phyloP scores from a whole-genome alignment of 2,888 invertebrate genomes.

The Cyclophora punctaria region DNA sequence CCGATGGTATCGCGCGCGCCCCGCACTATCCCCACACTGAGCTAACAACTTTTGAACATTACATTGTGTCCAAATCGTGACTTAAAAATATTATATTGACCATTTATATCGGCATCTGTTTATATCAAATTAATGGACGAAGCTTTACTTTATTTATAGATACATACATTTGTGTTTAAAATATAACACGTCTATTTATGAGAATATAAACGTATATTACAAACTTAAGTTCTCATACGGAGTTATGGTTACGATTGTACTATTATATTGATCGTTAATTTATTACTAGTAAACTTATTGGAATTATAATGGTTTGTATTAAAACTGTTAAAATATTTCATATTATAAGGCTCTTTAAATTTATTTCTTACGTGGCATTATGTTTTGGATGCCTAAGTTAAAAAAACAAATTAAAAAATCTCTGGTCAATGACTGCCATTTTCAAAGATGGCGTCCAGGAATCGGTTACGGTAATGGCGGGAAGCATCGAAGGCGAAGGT shows the following conservation, averaged over 20 bases:
- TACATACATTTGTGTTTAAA: constrained; percentile 11
- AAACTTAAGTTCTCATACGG: constrained; percentile 7
- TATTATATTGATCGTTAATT: background rate
- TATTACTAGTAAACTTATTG: too few relatives aligned
- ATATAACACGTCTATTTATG: constrained; percentile 17
- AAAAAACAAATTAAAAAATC: too few relatives aligned
- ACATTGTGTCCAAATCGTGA: constrained; percentile 51
- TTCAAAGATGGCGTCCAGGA: constrained; percentile 52
- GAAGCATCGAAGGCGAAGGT: constrained; percentile 15
- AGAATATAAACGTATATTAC: constrained; percentile 10
- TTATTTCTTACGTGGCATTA: too few relatives aligned
- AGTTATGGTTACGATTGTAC: background rate
- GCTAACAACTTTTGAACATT: constrained; percentile 50
- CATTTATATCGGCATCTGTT: constrained; percentile 30
- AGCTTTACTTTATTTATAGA: constrained; percentile 28
- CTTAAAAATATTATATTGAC: constrained; percentile 38
- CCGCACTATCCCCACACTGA: constrained; percentile 52
- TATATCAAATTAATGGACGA: constrained; percentile 23
- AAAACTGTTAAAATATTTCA: too few relatives aligned
- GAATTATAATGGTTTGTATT: too few relatives aligned
- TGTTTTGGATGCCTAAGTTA: too few relatives aligned
- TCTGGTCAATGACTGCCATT: constrained; percentile 26
- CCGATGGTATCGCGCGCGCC: constrained; percentile 61
- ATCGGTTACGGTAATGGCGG: constrained; percentile 50
- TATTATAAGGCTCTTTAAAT: too few relatives aligned